Conservation (phyloP, 2,113 vertebrate genomes). For the Mustela lutreola region DNA sequence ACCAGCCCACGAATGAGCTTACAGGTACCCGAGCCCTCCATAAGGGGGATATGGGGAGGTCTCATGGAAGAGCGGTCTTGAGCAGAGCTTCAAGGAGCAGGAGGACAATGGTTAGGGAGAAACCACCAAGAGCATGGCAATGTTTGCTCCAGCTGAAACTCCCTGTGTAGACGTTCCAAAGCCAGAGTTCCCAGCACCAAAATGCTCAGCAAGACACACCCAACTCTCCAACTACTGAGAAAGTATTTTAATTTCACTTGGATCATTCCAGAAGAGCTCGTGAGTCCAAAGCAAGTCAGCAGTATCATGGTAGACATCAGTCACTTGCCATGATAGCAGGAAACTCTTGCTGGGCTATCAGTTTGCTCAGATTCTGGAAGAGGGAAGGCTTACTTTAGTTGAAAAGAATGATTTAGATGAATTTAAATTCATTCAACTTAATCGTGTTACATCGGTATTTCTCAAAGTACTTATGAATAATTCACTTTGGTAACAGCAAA, state of each 20-base stretch:
- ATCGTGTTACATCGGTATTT: neutral
- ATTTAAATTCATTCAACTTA: conserved; percentile 62
- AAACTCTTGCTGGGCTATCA: neutral
- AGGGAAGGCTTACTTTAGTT: neutral
- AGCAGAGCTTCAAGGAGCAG: neutral
- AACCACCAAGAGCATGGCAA: fast-evolving
- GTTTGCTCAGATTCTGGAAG: neutral
- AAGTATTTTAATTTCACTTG: neutral
- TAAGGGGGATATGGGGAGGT: neutral
- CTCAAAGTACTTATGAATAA: conserved; percentile 63
- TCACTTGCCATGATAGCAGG: neutral
- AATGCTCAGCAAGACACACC: neutral
- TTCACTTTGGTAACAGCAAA: conserved; percentile 61
- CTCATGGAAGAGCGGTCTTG: neutral
- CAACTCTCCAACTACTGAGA: neutral
- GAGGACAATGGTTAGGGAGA: fast-evolving
- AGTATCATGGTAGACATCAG: neutral
- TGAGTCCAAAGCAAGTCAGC: neutral
- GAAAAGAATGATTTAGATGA: conserved; percentile 54
- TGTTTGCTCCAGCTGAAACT: neutral
- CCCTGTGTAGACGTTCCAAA: fast-evolving
- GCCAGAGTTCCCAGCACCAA: neutral
- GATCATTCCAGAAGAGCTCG: neutral
- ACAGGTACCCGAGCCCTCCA: neutral
- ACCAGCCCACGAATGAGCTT: no score